Conservation (phyloP, 2,797 vertebrate species). For the Jordanella pulchra region DNA sequence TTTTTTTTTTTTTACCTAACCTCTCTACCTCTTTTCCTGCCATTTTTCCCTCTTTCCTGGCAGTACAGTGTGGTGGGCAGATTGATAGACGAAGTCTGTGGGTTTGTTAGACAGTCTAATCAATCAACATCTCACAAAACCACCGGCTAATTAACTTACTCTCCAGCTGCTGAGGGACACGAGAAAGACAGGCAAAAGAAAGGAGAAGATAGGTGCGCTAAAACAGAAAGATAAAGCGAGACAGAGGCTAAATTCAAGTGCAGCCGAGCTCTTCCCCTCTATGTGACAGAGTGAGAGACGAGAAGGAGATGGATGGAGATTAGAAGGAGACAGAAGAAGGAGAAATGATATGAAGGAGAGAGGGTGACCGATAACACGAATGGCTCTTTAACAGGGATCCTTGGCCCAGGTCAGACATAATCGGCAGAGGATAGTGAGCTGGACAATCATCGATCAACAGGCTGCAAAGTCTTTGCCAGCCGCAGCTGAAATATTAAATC, state of each 20-base stretch:
- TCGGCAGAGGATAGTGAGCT: constrained; percentile 75
- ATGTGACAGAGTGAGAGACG: constrained; percentile 45
- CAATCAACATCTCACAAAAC: constrained; percentile 83
- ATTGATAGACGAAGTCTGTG: constrained; percentile 80
- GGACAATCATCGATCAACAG: constrained; percentile 72
- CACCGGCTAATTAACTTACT: constrained; percentile 82
- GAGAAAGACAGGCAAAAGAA: constrained; percentile 39
- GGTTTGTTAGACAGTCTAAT: constrained; percentile 79
- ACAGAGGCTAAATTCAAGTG: constrained; percentile 58
- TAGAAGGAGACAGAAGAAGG: constrained; percentile 54
- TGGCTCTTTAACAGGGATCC: constrained; percentile 72
- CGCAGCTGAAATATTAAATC: constrained; percentile 61
- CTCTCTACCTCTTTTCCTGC: constrained; percentile 25
- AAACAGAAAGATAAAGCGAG: constrained; percentile 64
- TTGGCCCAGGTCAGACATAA: constrained; percentile 70
- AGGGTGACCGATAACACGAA: constrained; percentile 74
- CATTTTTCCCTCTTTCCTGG: constrained; percentile 64
- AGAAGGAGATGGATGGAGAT: constrained; percentile 59
- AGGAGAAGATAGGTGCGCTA: constrained; percentile 26
- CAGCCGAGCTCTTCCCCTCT: constrained; percentile 41
- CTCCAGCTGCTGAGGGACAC: constrained; percentile 68
- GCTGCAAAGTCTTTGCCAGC: constrained; percentile 61
- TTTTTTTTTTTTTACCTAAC: constrained; percentile 31
- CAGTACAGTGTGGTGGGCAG: constrained; percentile 64
- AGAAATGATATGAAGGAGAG: constrained; percentile 65